Base-by-base conservation (phyloP, 35 echinoderm and acorn worm species). In the Strongylocentrotus purpuratus region DNA sequence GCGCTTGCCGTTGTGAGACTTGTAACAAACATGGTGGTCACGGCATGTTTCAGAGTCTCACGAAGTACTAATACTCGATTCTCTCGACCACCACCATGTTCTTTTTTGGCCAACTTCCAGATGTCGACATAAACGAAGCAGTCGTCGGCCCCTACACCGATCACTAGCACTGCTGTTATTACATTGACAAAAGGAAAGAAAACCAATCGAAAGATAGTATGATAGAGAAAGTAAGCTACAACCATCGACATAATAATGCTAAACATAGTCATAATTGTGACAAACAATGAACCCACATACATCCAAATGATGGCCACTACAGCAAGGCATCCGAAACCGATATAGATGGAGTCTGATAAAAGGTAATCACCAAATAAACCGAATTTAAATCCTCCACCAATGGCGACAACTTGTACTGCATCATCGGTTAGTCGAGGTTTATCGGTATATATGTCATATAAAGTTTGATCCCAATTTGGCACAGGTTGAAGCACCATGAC, bases 81-180 rank as follows among this genome's bases (percentile, higher is more conserved):
- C 41, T 95, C 59, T 13, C 33, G 17, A 1, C 87, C 32, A 0
- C 55, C 59, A 9, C 33, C 85, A 31, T 31, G 60, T 5, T 97
- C 71, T 22, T 85, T 47, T 86, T 91, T 89, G 5, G 88, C n/a
- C 11, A 92, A 47, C 18, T 94, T 95, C 97, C 97, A 97, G 47
- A 97, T 96, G 88, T 97, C 97, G 32, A 95, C 94, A 61, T 91
- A 97, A 22, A 97, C 94, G 94, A 97, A 97, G 8, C 95, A 94
- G 55, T 97, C 97, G 31, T 97, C 97, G 12, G 95, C 95, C 0
- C 97, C 97, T 41, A 97, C 94, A 2, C 97, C 97, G n/a, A 97
- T 96, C 7, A 97, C 86, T 22, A 97, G 86, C 46, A 97, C 47
- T 32, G 90, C 61, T 78, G 95, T 48, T 33, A 95, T 46, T 45